Percentiles rank a stretch among this genome's conserved stretches.
Conservation (phyloP, 2,797 vertebrate genomes). For the Mionectes olivaceus region DNA sequence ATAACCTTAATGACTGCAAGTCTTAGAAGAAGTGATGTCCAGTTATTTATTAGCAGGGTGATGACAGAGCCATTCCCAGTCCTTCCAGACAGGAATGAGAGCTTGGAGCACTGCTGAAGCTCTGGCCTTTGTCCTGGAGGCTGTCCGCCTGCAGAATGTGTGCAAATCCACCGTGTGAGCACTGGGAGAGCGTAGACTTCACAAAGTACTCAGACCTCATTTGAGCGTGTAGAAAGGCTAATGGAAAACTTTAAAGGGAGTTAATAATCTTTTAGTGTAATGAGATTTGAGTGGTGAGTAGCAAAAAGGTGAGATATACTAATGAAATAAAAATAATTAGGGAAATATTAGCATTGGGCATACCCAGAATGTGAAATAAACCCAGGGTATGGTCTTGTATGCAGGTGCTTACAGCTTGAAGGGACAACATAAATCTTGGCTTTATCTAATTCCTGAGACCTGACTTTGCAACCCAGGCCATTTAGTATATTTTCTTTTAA, state of each 20-base stretch:
- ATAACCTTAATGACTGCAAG: neutral
- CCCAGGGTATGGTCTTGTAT: neutral
- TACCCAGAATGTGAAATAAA: neutral
- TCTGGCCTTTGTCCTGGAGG: neutral
- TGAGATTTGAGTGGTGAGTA: neutral
- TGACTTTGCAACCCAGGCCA: neutral
- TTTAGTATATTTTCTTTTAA: neutral
- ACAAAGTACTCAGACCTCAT: neutral
- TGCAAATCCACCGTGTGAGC: neutral
- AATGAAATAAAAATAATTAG: neutral
- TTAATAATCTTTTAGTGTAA: neutral
- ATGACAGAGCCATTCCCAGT: neutral
- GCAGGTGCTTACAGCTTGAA: neutral
- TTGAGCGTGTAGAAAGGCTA: neutral
- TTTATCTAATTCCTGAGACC: neutral
- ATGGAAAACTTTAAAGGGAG: neutral
- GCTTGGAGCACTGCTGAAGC: neutral
- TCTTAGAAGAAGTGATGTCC: neutral
- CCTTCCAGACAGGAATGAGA: neutral
- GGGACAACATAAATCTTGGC: neutral
- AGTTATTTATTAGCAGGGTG: neutral
- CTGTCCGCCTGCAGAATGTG: neutral
- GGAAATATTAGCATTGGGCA: neutral
- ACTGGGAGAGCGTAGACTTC: neutral
- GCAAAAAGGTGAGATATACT: neutral